Evolutionary conservation across 1,140 invertebrate species (phyloP).

Genomic region (Mylabris phalerata): DNA sequence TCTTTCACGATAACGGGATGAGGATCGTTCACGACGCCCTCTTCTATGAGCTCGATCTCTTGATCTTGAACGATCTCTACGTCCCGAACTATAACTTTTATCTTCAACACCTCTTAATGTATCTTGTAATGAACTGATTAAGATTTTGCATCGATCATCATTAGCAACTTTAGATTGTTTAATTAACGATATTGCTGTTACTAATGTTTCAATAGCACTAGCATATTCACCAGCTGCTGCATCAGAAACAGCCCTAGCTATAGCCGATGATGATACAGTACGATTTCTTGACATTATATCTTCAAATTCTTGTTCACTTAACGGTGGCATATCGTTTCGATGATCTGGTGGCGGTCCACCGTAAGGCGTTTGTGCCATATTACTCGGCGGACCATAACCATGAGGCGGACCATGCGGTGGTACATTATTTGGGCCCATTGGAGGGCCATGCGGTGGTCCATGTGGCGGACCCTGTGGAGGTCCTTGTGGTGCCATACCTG

Average conservation of each 20-base stretch:
- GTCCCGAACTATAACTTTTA: constrained; percentile 80
- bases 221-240: constrained; percentile 95
- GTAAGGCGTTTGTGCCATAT: constrained; percentile 35
- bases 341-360: constrained; percentile 43
- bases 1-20: constrained; percentile 61
- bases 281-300: constrained; percentile 96
- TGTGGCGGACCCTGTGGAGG: constrained; percentile 55
- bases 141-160: constrained; percentile 96
- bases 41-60: constrained; percentile 66
- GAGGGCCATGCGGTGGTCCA: constrained; percentile 52
- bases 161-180: constrained; percentile 97
- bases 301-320: constrained; percentile 94
- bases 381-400: constrained; percentile 50
- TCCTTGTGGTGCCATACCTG: constrained; percentile 45
- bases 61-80: constrained; percentile 57
- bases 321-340: constrained; percentile 56
- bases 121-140: constrained; percentile 94
- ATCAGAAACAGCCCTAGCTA: constrained; percentile 93
- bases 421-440: constrained; percentile 47
- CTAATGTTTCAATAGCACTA: constrained; percentile 95
- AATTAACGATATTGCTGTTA: constrained; percentile 97
- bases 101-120: constrained; percentile 95
- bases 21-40: constrained; percentile 69
- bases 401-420: constrained; percentile 54
- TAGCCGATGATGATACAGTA: constrained; percentile 94